phyloP scores from a whole-genome alignment of 2,888 invertebrate species.

The Melipona bicolor region DNA sequence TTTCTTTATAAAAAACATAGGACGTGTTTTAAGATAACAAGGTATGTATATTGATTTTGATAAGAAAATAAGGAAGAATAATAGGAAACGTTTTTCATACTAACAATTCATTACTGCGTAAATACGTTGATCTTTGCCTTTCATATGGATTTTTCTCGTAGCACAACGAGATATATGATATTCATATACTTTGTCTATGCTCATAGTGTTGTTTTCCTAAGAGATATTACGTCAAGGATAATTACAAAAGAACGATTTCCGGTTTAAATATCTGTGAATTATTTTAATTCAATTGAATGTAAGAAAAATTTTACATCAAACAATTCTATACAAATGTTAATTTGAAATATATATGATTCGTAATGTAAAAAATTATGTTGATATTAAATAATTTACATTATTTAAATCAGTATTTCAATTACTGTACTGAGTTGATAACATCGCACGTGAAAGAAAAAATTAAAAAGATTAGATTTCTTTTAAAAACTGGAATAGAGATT shows the following conservation, averaged over 20 bases:
- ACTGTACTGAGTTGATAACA: no score
- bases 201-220: conserved; percentile 1
- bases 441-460: no score
- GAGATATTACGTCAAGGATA: conserved; percentile 7
- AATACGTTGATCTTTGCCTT: conserved; percentile 1
- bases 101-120: neutral
- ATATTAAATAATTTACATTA: no score
- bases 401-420: no score
- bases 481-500: no score
- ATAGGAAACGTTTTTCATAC: neutral
- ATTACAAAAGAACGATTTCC: conserved; percentile 1
- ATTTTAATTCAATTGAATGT: neutral
- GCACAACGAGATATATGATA: no score
- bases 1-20: neutral
- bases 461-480: no score
- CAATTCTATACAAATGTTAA: neutral
- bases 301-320: neutral
- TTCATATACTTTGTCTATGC: neutral
- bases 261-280: neutral
- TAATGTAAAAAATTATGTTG: no score
- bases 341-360: no score
- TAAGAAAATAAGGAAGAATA: neutral
- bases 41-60: neutral
- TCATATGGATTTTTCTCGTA: neutral
- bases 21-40: neutral